These are phyloP conservation scores for Cantharis lateralis DNA, from an alignment of 2,888 invertebrate genomes.

Conservation along the genomic window DNA sequence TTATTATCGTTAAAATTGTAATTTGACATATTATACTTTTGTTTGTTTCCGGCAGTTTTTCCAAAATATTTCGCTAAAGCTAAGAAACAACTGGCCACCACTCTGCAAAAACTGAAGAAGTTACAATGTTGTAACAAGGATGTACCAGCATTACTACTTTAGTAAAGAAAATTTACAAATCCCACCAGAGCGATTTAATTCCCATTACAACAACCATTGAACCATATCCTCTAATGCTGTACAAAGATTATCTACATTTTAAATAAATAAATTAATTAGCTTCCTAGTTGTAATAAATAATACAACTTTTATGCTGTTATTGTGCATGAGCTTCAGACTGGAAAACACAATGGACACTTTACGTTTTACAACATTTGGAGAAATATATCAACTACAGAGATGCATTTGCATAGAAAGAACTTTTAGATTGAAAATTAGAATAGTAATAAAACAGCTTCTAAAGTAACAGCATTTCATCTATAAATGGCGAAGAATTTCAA, in stretches of 20 bases:
- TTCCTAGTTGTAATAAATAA: conserved; percentile 24
- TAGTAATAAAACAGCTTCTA: conserved; percentile 55
- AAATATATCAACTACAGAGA: conserved; percentile 50
- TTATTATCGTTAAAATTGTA: neutral
- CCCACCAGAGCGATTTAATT: neutral
- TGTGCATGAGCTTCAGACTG: conserved; percentile 33
- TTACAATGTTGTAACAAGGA: neutral
- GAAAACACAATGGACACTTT: conserved; percentile 46
- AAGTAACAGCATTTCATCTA: conserved; percentile 49
- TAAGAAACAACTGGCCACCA: neutral
- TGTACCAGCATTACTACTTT: neutral
- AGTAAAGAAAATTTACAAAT: neutral
- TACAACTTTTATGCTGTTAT: conserved; percentile 31
- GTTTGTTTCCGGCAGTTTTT: neutral
- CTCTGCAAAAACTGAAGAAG: neutral
- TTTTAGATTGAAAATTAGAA: conserved; percentile 55
- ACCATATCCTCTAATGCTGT: neutral
- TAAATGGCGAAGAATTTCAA: conserved; percentile 46
- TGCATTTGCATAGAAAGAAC: conserved; percentile 55
- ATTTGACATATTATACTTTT: neutral
- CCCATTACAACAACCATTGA: neutral
- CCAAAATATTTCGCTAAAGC: neutral
- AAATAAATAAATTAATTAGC: neutral
- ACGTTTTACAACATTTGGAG: conserved; percentile 51
- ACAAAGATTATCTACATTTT: conserved; percentile 16